Conservation (phyloP, 2,888 invertebrate genomes). For the Calliphora vomitoria region DNA sequence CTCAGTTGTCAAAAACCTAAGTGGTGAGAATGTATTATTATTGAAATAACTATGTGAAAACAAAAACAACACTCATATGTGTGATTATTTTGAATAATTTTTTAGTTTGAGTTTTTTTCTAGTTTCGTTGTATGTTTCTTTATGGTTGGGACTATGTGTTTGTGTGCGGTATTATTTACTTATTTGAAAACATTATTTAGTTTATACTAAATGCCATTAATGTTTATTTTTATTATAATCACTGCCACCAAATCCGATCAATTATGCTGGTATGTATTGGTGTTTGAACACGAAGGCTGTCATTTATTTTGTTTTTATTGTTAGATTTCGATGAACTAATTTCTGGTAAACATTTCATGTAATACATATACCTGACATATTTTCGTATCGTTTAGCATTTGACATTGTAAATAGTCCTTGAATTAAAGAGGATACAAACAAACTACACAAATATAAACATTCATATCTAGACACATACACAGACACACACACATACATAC, state of each 20-base stretch:
- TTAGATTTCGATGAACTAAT: constrained; percentile 40
- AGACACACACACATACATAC: neutral
- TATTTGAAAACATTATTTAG: neutral
- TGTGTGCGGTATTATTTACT: neutral
- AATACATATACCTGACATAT: constrained; percentile 29
- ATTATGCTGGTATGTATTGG: constrained; percentile 9
- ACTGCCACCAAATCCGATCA: constrained; percentile 28
- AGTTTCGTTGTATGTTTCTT: too few species aligned
- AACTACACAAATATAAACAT: constrained; percentile 12
- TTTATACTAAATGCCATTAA: neutral
- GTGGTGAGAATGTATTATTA: too few species aligned
- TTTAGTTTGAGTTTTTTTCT: too few species aligned
- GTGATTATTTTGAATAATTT: too few species aligned
- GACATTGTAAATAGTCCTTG: constrained; percentile 68
- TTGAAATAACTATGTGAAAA: too few species aligned
- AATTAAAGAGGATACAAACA: constrained; percentile 39
- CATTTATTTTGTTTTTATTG: constrained; percentile 33
- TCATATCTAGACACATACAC: neutral
- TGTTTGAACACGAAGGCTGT: constrained; percentile 28
- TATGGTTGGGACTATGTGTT: neutral
- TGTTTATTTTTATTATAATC: constrained; percentile 26
- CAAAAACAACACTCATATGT: too few species aligned
- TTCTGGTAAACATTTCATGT: constrained; percentile 41
- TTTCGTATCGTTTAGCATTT: constrained; percentile 54
- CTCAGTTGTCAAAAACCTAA: too few species aligned